A percentile compares a stretch with the other conserved stretches of the same genome.
Conservation (phyloP, 2,113 vertebrate species). For the Felis chaus region DNA sequence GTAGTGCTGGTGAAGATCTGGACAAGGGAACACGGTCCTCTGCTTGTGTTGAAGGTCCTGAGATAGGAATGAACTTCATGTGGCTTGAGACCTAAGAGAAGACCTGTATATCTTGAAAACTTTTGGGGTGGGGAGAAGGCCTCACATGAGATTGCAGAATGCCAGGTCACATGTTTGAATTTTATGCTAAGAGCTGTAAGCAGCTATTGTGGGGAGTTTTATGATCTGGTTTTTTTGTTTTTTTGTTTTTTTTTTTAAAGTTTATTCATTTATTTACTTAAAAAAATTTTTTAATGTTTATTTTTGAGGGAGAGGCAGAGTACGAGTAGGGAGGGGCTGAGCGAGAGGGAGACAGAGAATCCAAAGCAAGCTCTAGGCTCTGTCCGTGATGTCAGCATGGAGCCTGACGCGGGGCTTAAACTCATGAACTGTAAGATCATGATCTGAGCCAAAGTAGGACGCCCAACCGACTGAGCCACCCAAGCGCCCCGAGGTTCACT, state of each 20-base stretch:
- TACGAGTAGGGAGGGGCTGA: too few relatives aligned
- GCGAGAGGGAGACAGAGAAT: too few relatives aligned
- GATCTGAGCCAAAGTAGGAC: too few relatives aligned
- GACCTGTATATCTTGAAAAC: neutral
- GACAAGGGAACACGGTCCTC: neutral
- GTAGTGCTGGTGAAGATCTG: neutral
- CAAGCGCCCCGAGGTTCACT: too few relatives aligned
- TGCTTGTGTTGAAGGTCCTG: neutral
- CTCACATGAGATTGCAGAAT: neutral
- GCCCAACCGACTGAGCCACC: too few relatives aligned
- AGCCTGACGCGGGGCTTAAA: too few relatives aligned
- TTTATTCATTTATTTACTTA: neutral
- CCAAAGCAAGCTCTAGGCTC: too few relatives aligned
- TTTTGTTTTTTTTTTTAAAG: too few relatives aligned
- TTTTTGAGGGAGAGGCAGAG: too few relatives aligned
- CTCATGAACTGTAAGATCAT: too few relatives aligned
- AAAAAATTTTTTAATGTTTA: neutral
- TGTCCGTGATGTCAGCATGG: too few relatives aligned
- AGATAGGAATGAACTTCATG: neutral
- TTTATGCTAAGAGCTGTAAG: constrained; percentile 50
- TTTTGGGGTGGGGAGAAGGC: neutral
- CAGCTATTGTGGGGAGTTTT: constrained; percentile 9
- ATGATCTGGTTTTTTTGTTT: neutral
- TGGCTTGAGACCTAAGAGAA: neutral
- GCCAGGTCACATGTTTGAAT: constrained; percentile 8